These are phyloP conservation scores for Galbula dea DNA, from an alignment of 2,113 vertebrate genomes.

Conservation along the genomic window DNA sequence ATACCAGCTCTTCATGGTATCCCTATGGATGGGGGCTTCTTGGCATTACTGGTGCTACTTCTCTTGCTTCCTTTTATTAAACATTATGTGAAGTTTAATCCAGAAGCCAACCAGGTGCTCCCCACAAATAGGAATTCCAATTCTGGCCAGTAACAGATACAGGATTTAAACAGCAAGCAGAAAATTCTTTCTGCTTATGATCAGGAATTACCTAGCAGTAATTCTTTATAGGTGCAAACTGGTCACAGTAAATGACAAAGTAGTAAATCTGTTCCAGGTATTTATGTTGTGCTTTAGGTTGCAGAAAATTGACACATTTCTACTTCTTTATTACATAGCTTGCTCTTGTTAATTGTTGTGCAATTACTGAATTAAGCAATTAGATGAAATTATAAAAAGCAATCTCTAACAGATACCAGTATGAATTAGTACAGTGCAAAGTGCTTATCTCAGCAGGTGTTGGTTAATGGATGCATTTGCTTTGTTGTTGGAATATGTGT, in stretches of 20 bases:
- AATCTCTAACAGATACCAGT: neutral
- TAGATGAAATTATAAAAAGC: neutral
- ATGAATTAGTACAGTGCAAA: neutral
- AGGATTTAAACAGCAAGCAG: neutral
- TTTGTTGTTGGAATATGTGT: neutral
- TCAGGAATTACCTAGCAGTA: neutral
- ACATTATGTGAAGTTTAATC: neutral
- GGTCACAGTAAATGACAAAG: neutral
- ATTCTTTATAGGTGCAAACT: neutral
- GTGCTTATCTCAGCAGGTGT: conserved; percentile 2
- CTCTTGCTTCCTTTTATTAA: neutral
- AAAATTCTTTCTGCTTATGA: neutral
- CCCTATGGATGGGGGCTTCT: no score
- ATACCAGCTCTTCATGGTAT: no score
- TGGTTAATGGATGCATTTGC: conserved; percentile 1
- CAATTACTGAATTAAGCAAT: conserved; percentile 21
- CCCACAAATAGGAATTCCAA: neutral
- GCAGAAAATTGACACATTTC: neutral
- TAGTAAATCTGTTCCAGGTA: neutral
- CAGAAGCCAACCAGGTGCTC: neutral
- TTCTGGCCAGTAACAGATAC: neutral
- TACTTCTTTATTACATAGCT: neutral
- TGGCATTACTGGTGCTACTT: no score
- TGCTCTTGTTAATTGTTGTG: neutral
- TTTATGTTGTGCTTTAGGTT: neutral